Evolutionary conservation across 2,888 invertebrate species (phyloP), one percentile per base, ranked within the genome.

Genomic region (Ormyrus thymus): DNA sequence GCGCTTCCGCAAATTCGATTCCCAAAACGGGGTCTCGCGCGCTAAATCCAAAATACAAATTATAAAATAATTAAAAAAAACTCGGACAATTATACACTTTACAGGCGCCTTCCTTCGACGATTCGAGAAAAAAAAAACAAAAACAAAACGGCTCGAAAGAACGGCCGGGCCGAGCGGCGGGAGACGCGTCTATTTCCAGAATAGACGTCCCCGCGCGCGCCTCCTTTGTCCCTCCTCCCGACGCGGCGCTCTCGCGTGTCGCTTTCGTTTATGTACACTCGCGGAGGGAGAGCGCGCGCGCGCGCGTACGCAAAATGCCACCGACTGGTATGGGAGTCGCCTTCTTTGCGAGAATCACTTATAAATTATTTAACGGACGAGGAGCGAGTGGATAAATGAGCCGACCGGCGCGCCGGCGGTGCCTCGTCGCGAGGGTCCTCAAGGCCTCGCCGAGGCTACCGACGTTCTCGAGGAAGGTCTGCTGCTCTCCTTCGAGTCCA

Each of bases 381-480:
- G 29, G 4, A 29, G 29, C 29, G 29, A 29, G 29, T 29, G 4
- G 4, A 29, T 29, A 29, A 29, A 29, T 29, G 4, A 29, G 4
- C 29, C 11, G 43, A 68, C 48, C 9, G 50, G 50, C n/a, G 7
- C 43, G 1, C 58, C 51, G 11, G 51, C 15, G 51, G 45, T 46
- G 10, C 4, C n/a, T 29, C 29, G n/a, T 29, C 29, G 29, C 29
- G 13, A 9, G 29, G 68, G 45, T 53, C 9, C 72, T 68, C 29
- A 79, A 13, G 72, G 62, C 48, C 59, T 74, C 3, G 71, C 62
- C 2, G 75, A 86, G 78, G 84, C 85, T 62, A 84, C 84, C 11
- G 89, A 89, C 55, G 86, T 87, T 76, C 89, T 88, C 43, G 89
- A 89, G 11, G 88, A 84, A 64, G 89, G 89, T 81, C 89, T 86